These are phyloP conservation scores for Melinaea menophilus DNA, from an alignment of 2,888 invertebrate genomes.

Conservation along the genomic window DNA sequence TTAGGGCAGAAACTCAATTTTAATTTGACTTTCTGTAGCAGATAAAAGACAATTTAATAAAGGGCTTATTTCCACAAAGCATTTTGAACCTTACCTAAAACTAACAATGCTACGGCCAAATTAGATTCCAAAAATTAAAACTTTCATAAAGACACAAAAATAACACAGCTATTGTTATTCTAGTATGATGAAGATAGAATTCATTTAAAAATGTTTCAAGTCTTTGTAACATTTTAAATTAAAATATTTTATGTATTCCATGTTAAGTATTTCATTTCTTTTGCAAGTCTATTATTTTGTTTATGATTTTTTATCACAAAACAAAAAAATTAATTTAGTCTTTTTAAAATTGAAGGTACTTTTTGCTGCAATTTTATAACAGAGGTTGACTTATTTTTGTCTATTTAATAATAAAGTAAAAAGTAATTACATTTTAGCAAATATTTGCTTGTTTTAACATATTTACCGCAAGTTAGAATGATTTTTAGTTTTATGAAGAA, in stretches of 20 bases:
- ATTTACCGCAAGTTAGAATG: too few relatives aligned
- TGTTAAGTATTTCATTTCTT: neutral
- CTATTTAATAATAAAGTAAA: too few relatives aligned
- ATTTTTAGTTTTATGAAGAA: too few relatives aligned
- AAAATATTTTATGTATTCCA: neutral
- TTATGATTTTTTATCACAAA: too few relatives aligned
- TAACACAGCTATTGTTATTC: slow-evolving; percentile 25
- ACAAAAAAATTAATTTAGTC: too few relatives aligned
- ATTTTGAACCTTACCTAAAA: neutral
- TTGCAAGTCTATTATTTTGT: too few relatives aligned
- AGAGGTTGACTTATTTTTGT: too few relatives aligned
- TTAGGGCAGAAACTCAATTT: neutral
- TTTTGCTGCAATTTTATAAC: too few relatives aligned
- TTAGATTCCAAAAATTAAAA: slow-evolving; percentile 31
- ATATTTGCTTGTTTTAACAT: too few relatives aligned
- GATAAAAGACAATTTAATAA: neutral
- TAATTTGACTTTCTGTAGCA: neutral
- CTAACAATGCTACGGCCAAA: slow-evolving; percentile 16
- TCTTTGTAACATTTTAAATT: too few relatives aligned
- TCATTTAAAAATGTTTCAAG: slow-evolving; percentile 23
- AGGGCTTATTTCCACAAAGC: neutral
- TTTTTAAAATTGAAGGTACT: too few relatives aligned
- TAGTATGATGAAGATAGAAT: neutral
- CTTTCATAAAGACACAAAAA: slow-evolving; percentile 30
- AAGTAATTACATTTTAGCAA: too few relatives aligned